Evolutionary conservation across 2,797 vertebrate genomes (phyloP).

Genomic region (Lithobates pipiens): DNA sequence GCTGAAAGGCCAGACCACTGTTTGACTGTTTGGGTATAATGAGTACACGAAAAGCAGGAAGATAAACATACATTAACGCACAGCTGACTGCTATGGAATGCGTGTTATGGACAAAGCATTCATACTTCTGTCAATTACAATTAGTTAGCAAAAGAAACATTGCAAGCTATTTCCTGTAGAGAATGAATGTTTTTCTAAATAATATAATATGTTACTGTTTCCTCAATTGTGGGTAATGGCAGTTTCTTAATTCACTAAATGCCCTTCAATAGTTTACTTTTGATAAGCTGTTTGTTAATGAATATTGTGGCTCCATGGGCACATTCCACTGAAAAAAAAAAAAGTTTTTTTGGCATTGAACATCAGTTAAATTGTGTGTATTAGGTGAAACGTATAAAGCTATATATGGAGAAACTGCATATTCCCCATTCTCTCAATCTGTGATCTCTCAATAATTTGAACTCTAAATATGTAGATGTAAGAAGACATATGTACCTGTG

Average conservation of each 20-base stretch:
- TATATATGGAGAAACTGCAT: not conserved
- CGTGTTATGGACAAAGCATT: not conserved
- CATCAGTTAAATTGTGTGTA: not conserved
- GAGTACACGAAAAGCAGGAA: not conserved
- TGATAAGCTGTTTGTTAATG: constrained; percentile 12
- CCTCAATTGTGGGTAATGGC: not conserved
- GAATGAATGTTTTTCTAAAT: not conserved
- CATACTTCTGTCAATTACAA: not conserved
- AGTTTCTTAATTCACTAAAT: not conserved
- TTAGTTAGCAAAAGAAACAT: not conserved
- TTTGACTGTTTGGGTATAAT: not conserved
- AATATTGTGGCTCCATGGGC: not conserved
- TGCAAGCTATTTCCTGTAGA: not conserved
- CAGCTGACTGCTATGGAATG: not conserved
- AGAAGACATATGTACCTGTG: constrained; percentile 79
- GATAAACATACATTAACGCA: constrained; percentile 22
- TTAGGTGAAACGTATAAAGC: not conserved
- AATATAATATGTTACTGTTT: not conserved
- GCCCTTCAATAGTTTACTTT: constrained; percentile 20
- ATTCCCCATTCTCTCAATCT: not conserved
- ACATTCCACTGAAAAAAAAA: not conserved
- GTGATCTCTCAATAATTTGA: not conserved
- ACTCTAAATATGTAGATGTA: not conserved
- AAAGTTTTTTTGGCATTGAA: not conserved
- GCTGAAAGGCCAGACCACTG: not conserved